These are phyloP conservation scores for Dinomys branickii DNA, from an alignment of 2,113 vertebrate species.

Conservation along the genomic window DNA sequence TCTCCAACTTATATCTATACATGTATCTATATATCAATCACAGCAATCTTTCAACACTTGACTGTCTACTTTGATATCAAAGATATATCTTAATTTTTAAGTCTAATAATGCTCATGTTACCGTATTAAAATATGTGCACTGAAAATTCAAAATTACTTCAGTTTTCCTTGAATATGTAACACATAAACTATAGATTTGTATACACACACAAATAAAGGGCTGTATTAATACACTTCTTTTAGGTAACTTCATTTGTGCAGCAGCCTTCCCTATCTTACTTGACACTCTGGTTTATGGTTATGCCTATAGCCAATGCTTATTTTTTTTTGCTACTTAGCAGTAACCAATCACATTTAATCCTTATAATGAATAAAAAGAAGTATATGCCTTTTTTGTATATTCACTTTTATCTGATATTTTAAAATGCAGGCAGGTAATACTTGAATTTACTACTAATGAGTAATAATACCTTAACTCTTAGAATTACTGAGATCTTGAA, in stretches of 20 bases:
- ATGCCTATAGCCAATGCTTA: background rate
- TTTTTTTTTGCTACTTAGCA: background rate
- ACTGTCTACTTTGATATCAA: conserved; percentile 42
- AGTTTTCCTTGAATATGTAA: background rate
- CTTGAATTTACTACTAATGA: background rate
- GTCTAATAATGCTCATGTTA: background rate
- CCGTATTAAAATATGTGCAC: conserved; percentile 8
- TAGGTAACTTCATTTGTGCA: background rate
- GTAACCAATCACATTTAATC: background rate
- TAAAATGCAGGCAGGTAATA: background rate
- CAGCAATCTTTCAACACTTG: background rate
- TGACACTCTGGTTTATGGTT: background rate
- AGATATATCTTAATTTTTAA: background rate
- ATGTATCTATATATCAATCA: background rate
- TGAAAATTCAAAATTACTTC: conserved; percentile 31
- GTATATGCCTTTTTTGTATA: background rate
- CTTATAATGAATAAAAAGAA: conserved; percentile 10
- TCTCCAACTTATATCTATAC: background rate
- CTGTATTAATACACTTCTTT: background rate
- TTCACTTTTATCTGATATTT: background rate
- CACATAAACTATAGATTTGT: background rate
- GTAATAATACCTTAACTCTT: background rate
- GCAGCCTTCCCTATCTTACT: background rate
- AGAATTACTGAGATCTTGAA: background rate
- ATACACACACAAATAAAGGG: background rate